Conservation (phyloP, 2,113 vertebrate species). For the Oxyura jamaicensis region DNA sequence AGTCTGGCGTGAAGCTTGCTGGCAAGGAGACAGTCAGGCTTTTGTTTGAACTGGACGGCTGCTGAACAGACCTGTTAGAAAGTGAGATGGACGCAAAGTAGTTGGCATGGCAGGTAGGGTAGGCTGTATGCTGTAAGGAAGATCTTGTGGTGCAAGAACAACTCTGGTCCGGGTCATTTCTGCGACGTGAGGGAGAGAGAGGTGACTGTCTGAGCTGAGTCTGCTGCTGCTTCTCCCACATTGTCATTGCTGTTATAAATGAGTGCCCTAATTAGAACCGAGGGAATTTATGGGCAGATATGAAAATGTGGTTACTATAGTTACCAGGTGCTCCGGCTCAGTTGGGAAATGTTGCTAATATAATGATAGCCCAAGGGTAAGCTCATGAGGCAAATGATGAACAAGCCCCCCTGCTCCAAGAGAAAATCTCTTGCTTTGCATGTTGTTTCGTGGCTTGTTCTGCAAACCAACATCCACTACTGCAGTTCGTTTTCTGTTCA, state of each 20-base stretch:
- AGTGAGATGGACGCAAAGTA: neutral
- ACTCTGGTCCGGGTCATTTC: neutral
- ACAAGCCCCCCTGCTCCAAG: neutral
- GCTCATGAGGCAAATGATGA: slow-evolving; percentile 44
- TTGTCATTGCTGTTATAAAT: slow-evolving; percentile 53
- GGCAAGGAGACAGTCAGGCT: neutral
- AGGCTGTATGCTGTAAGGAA: neutral
- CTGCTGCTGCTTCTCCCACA: neutral
- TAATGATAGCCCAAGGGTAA: slow-evolving; percentile 62
- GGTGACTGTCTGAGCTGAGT: neutral
- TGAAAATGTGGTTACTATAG: slow-evolving; percentile 69
- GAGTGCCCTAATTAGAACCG: slow-evolving; percentile 55
- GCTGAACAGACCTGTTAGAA: neutral
- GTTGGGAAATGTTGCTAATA: slow-evolving; percentile 31
- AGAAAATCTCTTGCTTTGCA: neutral
- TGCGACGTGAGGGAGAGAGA: neutral
- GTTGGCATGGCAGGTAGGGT: neutral
- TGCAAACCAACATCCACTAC: neutral
- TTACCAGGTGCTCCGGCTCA: slow-evolving; percentile 61
- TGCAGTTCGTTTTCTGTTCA: neutral
- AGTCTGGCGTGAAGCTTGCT: neutral
- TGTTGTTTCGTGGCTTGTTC: neutral
- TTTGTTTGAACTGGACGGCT: neutral
- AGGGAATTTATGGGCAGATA: slow-evolving; percentile 59
- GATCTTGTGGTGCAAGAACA: neutral